Evolutionary conservation across 2,888 invertebrate genomes (phyloP).

Genomic region (Hypselothyrea guttata): DNA sequence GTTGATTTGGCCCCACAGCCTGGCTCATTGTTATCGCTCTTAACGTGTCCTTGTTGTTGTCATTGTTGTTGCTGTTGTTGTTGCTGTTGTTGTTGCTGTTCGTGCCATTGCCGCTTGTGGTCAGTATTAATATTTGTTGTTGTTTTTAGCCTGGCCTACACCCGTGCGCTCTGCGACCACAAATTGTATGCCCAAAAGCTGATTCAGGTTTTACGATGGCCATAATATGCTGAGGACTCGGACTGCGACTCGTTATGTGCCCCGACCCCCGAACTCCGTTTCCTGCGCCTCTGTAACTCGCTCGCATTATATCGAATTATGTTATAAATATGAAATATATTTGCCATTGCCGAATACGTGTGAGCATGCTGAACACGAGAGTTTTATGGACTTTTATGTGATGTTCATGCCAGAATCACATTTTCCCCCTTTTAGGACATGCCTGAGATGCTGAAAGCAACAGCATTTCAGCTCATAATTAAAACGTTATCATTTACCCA

Average conservation of each 20-base stretch:
- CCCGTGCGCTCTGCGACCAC: conserved; percentile 61
- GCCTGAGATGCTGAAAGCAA: neutral
- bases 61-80: conserved; percentile 6
- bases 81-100: conserved; percentile 24
- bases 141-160: conserved; percentile 7
- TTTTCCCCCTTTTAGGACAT: neutral
- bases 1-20: conserved; percentile 32
- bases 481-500: conserved; percentile 37
- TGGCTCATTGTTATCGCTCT: conserved; percentile 29
- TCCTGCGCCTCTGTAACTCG: conserved; percentile 19
- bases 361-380: conserved; percentile 40
- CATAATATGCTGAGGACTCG: conserved; percentile 23
- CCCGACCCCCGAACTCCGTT: neutral
- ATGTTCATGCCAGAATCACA: conserved; percentile 42
- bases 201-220: conserved; percentile 64
- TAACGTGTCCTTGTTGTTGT: conserved; percentile 18
- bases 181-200: conserved; percentile 65
- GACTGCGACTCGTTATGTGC: too few relatives aligned
- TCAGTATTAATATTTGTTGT: conserved; percentile 59
- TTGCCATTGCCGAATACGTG: conserved; percentile 47
- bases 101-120: conserved; percentile 43
- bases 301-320: conserved; percentile 73
- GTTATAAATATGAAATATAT: conserved; percentile 74
- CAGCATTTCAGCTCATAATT: conserved; percentile 40
- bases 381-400: conserved; percentile 54